A percentile compares a stretch with the other conserved stretches of the same genome.
phyloP scores from a whole-genome alignment of 2,797 vertebrate species.

The Neomorphus geoffroyi region DNA sequence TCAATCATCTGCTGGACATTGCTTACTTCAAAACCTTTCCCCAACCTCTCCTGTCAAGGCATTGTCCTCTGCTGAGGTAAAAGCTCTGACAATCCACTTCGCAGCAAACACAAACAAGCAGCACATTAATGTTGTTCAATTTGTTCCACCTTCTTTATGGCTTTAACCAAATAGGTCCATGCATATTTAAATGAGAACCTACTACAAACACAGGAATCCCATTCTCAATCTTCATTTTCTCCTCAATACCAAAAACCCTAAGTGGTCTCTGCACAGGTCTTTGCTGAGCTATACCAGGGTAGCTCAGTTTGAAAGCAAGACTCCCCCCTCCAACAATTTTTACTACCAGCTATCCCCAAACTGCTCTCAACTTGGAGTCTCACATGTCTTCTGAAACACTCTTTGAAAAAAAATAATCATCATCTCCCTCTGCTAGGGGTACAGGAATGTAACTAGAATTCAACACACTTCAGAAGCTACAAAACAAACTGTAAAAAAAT shows the following conservation, averaged over 20 bases:
- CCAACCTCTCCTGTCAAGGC: not conserved
- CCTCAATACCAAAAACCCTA: not conserved
- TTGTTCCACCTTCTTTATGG: not conserved
- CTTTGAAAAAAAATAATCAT: not conserved
- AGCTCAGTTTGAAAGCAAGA: not conserved
- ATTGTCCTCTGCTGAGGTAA: not conserved
- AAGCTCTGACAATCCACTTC: not conserved
- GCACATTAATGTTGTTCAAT: not conserved
- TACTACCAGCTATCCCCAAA: not conserved
- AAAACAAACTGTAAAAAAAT: not conserved
- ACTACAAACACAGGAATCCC: not conserved
- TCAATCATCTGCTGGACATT: not conserved
- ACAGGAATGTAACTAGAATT: not conserved
- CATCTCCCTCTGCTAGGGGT: not conserved
- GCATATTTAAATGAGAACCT: not conserved
- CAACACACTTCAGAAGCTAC: not conserved
- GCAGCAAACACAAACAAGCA: not conserved
- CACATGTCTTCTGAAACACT: not conserved
- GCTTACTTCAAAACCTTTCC: not conserved
- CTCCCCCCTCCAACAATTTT: fast-evolving
- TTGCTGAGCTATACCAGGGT: not conserved
- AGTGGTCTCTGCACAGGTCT: not conserved
- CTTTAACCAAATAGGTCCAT: not conserved
- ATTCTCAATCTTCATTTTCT: not conserved
- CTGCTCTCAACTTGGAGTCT: not conserved